Evolutionary conservation across 2,888 invertebrate species (phyloP), one percentile per base, ranked within the genome.

Genomic region (Clanis bilineata): DNA sequence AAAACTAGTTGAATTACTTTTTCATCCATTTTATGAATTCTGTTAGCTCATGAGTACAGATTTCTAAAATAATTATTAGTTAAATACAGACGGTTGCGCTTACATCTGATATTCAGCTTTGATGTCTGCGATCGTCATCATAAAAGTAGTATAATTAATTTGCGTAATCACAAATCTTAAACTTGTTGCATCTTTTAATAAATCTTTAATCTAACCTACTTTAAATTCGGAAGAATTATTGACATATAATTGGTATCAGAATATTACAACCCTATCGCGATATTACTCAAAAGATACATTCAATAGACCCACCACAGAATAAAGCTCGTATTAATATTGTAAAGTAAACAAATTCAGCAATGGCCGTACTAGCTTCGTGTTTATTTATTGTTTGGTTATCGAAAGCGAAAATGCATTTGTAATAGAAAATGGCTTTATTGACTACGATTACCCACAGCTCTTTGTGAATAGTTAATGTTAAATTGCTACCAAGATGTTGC

Each of bases 261-360:
- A 15, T 39, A 36, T 39, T 41, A 41, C 47, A 47, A 22, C 23
- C 25, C 25, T 51, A 58, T n/a, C 12, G 47, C 25, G 28, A 22
- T 25, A 82, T 84, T 82, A 78, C 80, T 79, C 79, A 73, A 73
- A 72, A 77, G 76, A 82, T 82, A 79, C 79, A 82, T 79, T 80
- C 77, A 85, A 86, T 85, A 72, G 79, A 78, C 77, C 84, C 79
- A 84, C 87, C 85, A 74, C 72, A 72, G 74, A 72, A 80, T 65
- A 60, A 62, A 64, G 66, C 64, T 39, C 61, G 68, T 73, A 74
- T 74, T 79, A 77, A 78, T 73, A 73, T 73, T 74, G 69, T 79
- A 74, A 81, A 82, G 77, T 81, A 79, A 81, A 82, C 78, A 76
- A 74, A 80, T 74, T 73, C 71, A 65, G 70, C 68, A 68, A 38